Conservation (phyloP, 2,797 vertebrate species). For the Meriones psammophilus region DNA sequence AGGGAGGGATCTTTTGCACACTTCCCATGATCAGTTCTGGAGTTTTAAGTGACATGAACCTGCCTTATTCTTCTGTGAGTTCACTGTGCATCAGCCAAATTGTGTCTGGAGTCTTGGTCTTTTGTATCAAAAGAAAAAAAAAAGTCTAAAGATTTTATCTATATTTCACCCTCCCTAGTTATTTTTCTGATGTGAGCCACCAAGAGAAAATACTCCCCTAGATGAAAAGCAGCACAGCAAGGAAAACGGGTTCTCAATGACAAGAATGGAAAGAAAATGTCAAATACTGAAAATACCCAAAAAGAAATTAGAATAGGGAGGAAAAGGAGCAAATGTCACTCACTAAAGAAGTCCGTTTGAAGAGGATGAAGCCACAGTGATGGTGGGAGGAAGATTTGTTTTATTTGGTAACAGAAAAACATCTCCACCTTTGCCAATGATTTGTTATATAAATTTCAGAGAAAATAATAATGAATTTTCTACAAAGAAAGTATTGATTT, state of each 20-base stretch:
- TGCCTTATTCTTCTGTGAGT: not conserved
- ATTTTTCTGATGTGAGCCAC: not conserved
- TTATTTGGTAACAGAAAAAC: slow-evolving; percentile 21
- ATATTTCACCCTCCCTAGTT: slow-evolving; percentile 20
- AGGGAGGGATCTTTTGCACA: too few relatives aligned
- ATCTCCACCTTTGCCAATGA: not conserved
- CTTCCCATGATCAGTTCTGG: not conserved
- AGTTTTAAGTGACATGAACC: not conserved
- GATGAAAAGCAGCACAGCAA: slow-evolving; percentile 39
- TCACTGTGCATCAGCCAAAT: too few relatives aligned
- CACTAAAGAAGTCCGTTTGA: not conserved
- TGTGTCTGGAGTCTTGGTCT: not conserved
- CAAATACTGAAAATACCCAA: not conserved
- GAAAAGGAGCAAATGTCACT: not conserved
- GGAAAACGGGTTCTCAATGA: not conserved
- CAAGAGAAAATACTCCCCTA: not conserved
- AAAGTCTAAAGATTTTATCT: not conserved
- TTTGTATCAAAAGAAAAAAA: slow-evolving; percentile 58
- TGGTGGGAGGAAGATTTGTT: not conserved
- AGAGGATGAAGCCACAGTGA: not conserved
- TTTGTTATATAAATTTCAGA: not conserved
- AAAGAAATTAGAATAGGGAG: not conserved
- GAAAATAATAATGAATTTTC: slow-evolving; percentile 37
- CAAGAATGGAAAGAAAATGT: not conserved
- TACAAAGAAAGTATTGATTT: not conserved